Evolutionary conservation across 2,888 invertebrate genomes (phyloP), one percentile per base, ranked within the genome.

Genomic region (Tenthredo distinguenda): DNA sequence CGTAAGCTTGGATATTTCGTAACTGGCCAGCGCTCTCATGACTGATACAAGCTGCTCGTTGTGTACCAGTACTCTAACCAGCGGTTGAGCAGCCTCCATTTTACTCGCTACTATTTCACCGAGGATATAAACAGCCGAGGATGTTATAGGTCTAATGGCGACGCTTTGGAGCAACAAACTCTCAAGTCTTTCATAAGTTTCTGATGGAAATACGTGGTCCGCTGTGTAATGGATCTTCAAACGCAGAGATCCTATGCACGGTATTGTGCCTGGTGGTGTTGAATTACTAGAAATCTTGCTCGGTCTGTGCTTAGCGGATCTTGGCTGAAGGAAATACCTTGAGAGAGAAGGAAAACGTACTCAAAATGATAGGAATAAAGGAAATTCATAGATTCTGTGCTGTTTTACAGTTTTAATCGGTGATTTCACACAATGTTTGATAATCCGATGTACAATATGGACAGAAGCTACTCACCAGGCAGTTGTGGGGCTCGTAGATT

Each of bases 1-100:
- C 96, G 97, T 98, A 89, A 98, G 96, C 92, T 96, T 97, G n/a
- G 98, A 97, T 92, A 98, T 98, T 94, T 98, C 98, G 88, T 97
- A 96, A 93, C 97, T 96, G 71, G 98, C 98, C 87, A 98, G 95
- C 85, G 96, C 96, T 92, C 96, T 96, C 88, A 98, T 97, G 87
- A 98, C 96, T 87, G 97, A 96, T 89, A 98, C 97, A 90, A 98
- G 96, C 94, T 97, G 96, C 90, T 97, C 97, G 93, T 97, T 97
- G 92, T 98, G 97, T 89, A 98, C 96, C 93, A 98, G 97, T 89
- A 98, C 95, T 90, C 97, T 95, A 87, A 98, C 98, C 85, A 98
- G 94, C 1, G 98, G 98, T 93, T 98, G 98, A 34, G 98, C 98
- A 88, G 98, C 97, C 93, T 98, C 98, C 92, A 97, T 96, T 94